Conservation (phyloP, 2,797 vertebrate genomes). For the Synanceia verrucosa region DNA sequence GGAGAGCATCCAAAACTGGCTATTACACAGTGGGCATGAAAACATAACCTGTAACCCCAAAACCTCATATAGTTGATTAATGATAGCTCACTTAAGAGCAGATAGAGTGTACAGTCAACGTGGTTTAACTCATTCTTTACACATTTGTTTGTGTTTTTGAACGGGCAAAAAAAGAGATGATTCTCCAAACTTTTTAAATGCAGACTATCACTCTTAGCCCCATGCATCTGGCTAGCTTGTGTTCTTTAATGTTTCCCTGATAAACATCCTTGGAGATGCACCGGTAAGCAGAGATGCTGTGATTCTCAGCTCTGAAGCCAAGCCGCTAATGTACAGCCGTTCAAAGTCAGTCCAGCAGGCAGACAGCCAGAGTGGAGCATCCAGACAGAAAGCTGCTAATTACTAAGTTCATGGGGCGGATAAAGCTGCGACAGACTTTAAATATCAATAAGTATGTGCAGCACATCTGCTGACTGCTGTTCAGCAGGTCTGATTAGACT, state of each 20-base stretch:
- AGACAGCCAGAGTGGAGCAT: slow-evolving; percentile 49
- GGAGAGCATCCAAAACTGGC: not conserved
- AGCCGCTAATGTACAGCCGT: slow-evolving; percentile 24
- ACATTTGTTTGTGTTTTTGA: not conserved
- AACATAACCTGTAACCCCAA: not conserved
- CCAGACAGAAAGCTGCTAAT: slow-evolving; percentile 72
- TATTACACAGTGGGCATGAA: not conserved
- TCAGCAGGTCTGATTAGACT: slow-evolving; percentile 70
- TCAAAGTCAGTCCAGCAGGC: slow-evolving; percentile 37
- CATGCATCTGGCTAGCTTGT: not conserved
- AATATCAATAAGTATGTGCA: slow-evolving; percentile 71
- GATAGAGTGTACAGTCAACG: not conserved
- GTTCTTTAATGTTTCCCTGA: slow-evolving; percentile 4
- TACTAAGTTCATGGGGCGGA: slow-evolving; percentile 65
- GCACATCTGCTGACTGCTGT: slow-evolving; percentile 65
- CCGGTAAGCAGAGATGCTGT: slow-evolving; percentile 8
- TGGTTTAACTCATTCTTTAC: not conserved
- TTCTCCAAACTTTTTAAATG: not conserved
- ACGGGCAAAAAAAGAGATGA: not conserved
- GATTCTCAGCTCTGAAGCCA: slow-evolving; percentile 28
- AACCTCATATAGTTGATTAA: not conserved
- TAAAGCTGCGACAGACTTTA: slow-evolving; percentile 64
- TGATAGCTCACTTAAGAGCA: not conserved
- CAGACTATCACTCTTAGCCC: not conserved
- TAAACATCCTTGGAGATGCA: slow-evolving; percentile 25